A percentile compares a stretch with the other conserved stretches of the same genome.
These are phyloP conservation scores for Trissolcus basalis DNA, from an alignment of 1,140 invertebrate species.

Conservation along the genomic window DNA sequence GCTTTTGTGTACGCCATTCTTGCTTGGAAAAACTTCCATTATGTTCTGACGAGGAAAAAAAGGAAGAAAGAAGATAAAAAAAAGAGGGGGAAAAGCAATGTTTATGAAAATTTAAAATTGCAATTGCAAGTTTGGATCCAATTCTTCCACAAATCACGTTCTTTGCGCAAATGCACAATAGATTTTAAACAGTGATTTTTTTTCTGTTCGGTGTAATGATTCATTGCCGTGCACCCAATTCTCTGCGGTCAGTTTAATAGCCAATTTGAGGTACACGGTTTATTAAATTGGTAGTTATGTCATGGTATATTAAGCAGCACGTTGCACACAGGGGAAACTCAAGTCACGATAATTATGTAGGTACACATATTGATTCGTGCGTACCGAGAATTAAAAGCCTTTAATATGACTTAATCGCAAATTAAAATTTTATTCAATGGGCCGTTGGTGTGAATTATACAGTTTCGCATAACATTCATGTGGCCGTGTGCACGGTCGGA, in stretches of 20 bases:
- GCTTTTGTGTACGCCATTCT: constrained; percentile 28
- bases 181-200: constrained; percentile 5
- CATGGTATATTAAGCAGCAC: constrained; percentile 33
- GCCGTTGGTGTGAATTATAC: not conserved
- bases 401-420: constrained; percentile 8
- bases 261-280: constrained; percentile 60
- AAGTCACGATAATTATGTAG: constrained; percentile 17
- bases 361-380: constrained; percentile 5
- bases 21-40: constrained; percentile 18
- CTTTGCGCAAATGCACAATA: not conserved
- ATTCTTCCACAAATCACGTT: no score
- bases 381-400: constrained; percentile 13
- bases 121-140: no score
- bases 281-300: constrained; percentile 58
- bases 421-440: not conserved
- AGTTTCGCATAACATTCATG: not conserved
- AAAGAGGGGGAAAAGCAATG: no score
- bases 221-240: constrained; percentile 16
- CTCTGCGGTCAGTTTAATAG: constrained; percentile 59
- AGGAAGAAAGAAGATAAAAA: not conserved
- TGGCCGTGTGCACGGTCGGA: no score
- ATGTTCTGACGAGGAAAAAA: constrained; percentile 7
- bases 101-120: no score
- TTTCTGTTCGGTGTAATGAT: constrained; percentile 10
- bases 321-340: constrained; percentile 16